Percentiles rank a stretch among this genome's conserved stretches.
Conservation (phyloP, 1,140 invertebrate genomes). For the Hydropsyche tenuis region DNA sequence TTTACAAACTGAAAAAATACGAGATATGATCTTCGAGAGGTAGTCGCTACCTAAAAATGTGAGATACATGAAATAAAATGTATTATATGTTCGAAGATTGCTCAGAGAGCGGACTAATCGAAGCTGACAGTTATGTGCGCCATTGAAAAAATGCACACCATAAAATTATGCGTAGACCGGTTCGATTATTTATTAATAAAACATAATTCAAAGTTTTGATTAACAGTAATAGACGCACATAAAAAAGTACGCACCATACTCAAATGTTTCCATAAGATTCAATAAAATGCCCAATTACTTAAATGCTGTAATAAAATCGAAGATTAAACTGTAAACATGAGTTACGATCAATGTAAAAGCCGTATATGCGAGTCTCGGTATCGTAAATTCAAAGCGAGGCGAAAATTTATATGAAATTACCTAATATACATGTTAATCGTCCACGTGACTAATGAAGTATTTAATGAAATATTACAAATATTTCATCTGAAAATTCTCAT, state of each 20-base stretch:
- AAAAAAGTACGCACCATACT: too few relatives aligned
- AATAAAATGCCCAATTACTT: neutral
- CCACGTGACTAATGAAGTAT: too few relatives aligned
- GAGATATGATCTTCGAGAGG: neutral
- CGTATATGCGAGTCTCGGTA: too few relatives aligned
- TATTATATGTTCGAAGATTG: neutral
- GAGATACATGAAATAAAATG: neutral
- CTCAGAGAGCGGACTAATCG: neutral
- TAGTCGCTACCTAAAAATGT: slow-evolving; percentile 14
- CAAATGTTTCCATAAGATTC: neutral
- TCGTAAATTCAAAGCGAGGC: too few relatives aligned
- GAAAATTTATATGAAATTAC: too few relatives aligned
- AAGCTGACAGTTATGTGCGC: slow-evolving; percentile 10
- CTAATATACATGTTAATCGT: too few relatives aligned
- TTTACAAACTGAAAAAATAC: neutral
- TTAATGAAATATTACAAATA: too few relatives aligned
- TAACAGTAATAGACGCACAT: neutral
- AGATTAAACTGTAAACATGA: too few relatives aligned
- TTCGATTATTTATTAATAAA: slow-evolving; percentile 4
- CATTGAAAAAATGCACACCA: neutral
- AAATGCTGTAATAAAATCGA: too few relatives aligned
- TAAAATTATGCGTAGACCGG: slow-evolving; percentile 1
- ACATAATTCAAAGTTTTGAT: neutral
- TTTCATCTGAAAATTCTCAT: too few relatives aligned
- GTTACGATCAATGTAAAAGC: too few relatives aligned